Evolutionary conservation across 2,888 invertebrate genomes (phyloP).

Genomic region (Spodoptera picta): DNA sequence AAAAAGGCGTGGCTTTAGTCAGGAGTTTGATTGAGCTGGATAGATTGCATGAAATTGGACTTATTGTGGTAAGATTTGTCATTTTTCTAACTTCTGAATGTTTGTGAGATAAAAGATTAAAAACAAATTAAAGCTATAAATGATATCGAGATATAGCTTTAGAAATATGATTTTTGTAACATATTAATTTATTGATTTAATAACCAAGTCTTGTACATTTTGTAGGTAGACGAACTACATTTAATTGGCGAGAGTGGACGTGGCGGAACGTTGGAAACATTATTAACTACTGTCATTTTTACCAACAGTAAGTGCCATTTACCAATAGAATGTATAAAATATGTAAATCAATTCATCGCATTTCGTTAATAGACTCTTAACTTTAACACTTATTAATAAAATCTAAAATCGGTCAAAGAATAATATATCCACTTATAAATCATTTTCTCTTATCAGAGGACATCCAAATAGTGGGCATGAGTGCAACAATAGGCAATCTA

Average conservation of each 20-base stretch:
- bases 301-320: constrained; percentile 88
- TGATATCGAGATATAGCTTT: too few species aligned
- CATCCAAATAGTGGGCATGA: constrained; percentile 98
- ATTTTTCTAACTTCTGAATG: not conserved
- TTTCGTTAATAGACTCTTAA: too few species aligned
- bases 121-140: too few species aligned
- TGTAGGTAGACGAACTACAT: constrained; percentile 96
- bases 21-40: constrained; percentile 94
- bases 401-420: too few species aligned
- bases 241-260: constrained; percentile 96
- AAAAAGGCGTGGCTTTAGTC: constrained; percentile 96
- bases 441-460: constrained; percentile 61
- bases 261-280: constrained; percentile 95
- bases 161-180: not conserved
- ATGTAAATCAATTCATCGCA: too few species aligned
- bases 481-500: constrained; percentile 98
- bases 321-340: too few species aligned
- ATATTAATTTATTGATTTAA: too few species aligned
- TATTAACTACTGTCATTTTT: constrained; percentile 94
- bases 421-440: too few species aligned
- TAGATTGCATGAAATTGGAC: constrained; percentile 93
- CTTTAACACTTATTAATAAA: too few species aligned
- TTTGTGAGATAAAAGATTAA: too few species aligned
- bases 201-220: constrained; percentile 15
- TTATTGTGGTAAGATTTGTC: constrained; percentile 88